A percentile compares a stretch with the other conserved stretches of the same genome.
Evolutionary conservation across 2,888 invertebrate species (phyloP).

Genomic region (Cacoxenus indagator): DNA sequence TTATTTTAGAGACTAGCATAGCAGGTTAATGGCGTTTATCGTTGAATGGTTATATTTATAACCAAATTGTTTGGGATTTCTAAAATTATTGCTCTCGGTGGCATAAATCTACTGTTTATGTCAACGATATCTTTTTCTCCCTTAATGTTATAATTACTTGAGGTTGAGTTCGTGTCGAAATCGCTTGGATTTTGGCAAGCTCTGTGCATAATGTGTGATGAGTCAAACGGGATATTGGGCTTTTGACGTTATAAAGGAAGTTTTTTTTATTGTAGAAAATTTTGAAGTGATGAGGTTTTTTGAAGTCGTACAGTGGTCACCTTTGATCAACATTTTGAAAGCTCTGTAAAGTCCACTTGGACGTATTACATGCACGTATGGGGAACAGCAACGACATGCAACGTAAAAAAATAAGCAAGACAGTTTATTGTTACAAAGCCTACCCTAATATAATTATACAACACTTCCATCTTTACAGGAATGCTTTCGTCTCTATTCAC

Average conservation of each 20-base stretch:
- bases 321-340: too few species aligned
- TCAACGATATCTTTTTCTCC: neutral
- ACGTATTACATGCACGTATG: too few species aligned
- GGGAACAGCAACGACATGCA: too few species aligned
- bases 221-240: neutral
- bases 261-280: neutral
- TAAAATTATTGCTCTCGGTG: neutral
- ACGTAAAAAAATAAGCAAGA: too few species aligned
- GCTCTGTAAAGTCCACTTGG: too few species aligned
- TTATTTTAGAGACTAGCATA: neutral
- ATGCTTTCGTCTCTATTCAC: constrained; percentile 91
- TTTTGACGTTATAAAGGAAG: neutral
- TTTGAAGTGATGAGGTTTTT: too few species aligned
- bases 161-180: neutral
- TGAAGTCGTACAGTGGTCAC: too few species aligned
- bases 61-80: neutral
- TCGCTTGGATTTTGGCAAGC: neutral
- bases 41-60: neutral
- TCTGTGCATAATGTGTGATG: neutral
- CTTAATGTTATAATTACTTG: neutral
- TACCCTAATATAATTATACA: too few species aligned
- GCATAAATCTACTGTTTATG: neutral
- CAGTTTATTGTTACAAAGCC: too few species aligned
- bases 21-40: too few species aligned
- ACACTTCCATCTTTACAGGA: constrained; percentile 64